phyloP scores from a whole-genome alignment of 2,113 vertebrate species.

The Chamaea fasciata region DNA sequence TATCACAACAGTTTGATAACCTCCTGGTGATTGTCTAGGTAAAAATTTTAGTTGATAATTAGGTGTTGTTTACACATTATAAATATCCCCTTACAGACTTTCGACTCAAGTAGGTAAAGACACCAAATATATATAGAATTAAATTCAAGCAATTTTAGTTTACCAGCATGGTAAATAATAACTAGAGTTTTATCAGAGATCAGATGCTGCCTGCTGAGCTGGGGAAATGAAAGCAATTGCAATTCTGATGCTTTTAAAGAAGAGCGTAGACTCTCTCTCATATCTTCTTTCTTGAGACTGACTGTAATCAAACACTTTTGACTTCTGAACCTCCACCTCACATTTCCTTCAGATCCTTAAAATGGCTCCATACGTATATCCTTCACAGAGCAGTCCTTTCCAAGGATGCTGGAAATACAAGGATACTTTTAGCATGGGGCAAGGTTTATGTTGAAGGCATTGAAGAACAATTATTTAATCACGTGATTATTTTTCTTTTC shows the following conservation, averaged over 20 bases:
- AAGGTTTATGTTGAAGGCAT: background rate
- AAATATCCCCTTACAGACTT: background rate
- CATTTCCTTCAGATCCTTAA: background rate
- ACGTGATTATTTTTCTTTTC: background rate
- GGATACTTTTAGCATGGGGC: background rate
- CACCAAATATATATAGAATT: background rate
- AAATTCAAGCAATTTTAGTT: conserved; percentile 14
- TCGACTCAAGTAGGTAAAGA: background rate
- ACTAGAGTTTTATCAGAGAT: conserved; percentile 5
- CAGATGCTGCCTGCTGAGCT: background rate
- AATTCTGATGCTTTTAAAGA: background rate
- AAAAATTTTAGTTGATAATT: conserved; percentile 26
- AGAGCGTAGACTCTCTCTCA: background rate
- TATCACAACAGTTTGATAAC: conserved; percentile 1
- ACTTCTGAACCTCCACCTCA: background rate
- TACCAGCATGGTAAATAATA: background rate
- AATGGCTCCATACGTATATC: background rate
- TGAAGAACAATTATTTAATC: background rate
- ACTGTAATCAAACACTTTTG: background rate
- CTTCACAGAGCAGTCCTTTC: background rate
- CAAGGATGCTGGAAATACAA: background rate
- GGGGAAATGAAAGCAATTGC: background rate
- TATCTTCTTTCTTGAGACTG: background rate
- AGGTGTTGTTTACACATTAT: background rate
- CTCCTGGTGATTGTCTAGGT: background rate